phyloP scores from a whole-genome alignment of 2,888 invertebrate genomes.

The Diogma glabrata region DNA sequence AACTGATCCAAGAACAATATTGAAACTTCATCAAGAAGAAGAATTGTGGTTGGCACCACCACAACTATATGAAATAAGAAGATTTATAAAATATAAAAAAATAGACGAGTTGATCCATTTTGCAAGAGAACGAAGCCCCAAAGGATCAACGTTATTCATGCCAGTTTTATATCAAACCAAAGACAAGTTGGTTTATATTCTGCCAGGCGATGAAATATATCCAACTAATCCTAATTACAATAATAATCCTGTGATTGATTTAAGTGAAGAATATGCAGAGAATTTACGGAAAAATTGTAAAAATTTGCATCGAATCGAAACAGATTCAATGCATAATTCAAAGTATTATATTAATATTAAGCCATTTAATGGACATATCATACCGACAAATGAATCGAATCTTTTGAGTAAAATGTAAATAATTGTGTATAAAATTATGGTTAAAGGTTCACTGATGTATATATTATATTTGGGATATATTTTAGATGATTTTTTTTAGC shows the following conservation, averaged over 20 bases:
- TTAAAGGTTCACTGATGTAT: too few species aligned
- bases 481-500: too few species aligned
- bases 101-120: conserved; percentile 47
- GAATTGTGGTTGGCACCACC: conserved; percentile 50
- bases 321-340: conserved; percentile 1
- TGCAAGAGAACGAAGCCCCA: conserved; percentile 43
- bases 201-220: conserved; percentile 48
- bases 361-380: conserved; percentile 14
- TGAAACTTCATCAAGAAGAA: conserved; percentile 25
- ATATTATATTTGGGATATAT: too few species aligned
- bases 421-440: too few species aligned
- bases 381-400: background rate
- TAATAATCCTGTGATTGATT: conserved; percentile 21
- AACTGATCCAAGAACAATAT: background rate
- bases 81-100: conserved; percentile 44
- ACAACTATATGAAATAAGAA: conserved; percentile 62
- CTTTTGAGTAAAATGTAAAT: conserved; percentile 4
- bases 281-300: conserved; percentile 28
- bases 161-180: conserved; percentile 43
- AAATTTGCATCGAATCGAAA: conserved; percentile 28
- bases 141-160: conserved; percentile 42
- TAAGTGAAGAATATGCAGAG: conserved; percentile 24
- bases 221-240: conserved; percentile 31
- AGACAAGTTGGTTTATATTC: conserved; percentile 45
- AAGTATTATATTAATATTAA: conserved; percentile 15